Base-by-base conservation (phyloP, 2,888 invertebrate genomes). In the Napeogenes sylphis region DNA sequence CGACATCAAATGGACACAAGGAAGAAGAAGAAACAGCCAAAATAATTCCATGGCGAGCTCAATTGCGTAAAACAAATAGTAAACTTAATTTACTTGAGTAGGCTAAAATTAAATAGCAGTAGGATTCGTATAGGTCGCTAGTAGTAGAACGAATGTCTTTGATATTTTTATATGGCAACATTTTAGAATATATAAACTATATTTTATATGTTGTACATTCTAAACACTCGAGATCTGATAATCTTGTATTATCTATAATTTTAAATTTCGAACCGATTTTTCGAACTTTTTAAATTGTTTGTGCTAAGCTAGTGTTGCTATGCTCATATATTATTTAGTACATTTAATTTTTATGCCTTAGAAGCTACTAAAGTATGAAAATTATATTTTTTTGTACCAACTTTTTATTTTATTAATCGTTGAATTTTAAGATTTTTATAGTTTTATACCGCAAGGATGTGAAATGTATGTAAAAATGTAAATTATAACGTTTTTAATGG, bases 41-140 rank as follows among this genome's bases (percentile, higher is more conserved):
- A 75, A 96, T 96, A 59, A 97, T 97, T 66, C 97, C 97, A 1
- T 97, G 97, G 97, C 92, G 97, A 75, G 96, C 97, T 42, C 96
- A 97, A 77, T 90, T 97, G 56, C 93, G 97, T 78, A 97, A 97
- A 86, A 97, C 97, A 14, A 97, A 97, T 84, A 97, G 97, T 91
- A 96, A 95, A 80, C 92, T 97, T 66, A 96, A 95, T 83, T 91
- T 97, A 73, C 92, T 96, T 77, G 96, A 95, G 75, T 90, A 86
- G 75, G 63, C 65, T 67, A 67, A 46, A 61, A 63, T 65, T 67
- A 67, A 46, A 61, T 67, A 67, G 61, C 46, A 46, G 55, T 63
- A 65, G 45, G 53, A 59, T 58, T 35, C 38, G 59, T 62, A 58
- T 54, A 62, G 59, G 57, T 45, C 58, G 60, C 62, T 58, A 55